A percentile compares a stretch with the other conserved stretches of the same genome.
Conservation (phyloP, 2,113 vertebrate species). For the Eublepharis macularius region DNA sequence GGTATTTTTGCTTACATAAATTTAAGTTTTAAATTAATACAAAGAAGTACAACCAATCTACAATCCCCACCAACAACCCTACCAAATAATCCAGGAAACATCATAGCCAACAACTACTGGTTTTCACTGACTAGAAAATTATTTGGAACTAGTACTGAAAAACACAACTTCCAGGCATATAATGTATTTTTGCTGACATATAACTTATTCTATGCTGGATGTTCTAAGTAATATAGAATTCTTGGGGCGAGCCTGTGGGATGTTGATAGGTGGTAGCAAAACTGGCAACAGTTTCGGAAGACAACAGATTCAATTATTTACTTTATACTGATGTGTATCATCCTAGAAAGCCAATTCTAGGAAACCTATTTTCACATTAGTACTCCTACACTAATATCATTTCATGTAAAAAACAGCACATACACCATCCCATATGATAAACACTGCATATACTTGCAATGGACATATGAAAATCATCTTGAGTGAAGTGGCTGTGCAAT, state of each 20-base stretch:
- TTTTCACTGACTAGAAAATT: not conserved
- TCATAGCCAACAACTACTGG: not conserved
- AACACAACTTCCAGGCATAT: not conserved
- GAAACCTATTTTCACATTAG: not conserved
- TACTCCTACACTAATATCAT: not conserved
- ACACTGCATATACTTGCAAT: not conserved
- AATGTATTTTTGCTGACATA: not conserved
- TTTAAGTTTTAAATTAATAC: not conserved
- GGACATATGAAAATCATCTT: not conserved
- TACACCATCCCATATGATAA: not conserved
- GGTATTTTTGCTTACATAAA: not conserved
- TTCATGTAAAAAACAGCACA: not conserved
- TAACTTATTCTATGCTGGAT: not conserved
- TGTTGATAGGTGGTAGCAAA: not conserved
- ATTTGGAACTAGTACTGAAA: not conserved
- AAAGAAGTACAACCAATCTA: not conserved
- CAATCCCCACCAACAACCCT: slow-evolving; percentile 18
- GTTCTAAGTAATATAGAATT: not conserved
- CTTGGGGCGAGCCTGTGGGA: not conserved
- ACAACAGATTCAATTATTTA: not conserved
- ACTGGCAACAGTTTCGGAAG: accelerated
- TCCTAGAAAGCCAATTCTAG: not conserved
- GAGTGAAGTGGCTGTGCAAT: not conserved
- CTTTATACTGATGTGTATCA: not conserved
- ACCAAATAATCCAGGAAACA: slow-evolving; percentile 3